Base-by-base conservation (phyloP, 2,797 vertebrate genomes). In the Cygnus olor region DNA sequence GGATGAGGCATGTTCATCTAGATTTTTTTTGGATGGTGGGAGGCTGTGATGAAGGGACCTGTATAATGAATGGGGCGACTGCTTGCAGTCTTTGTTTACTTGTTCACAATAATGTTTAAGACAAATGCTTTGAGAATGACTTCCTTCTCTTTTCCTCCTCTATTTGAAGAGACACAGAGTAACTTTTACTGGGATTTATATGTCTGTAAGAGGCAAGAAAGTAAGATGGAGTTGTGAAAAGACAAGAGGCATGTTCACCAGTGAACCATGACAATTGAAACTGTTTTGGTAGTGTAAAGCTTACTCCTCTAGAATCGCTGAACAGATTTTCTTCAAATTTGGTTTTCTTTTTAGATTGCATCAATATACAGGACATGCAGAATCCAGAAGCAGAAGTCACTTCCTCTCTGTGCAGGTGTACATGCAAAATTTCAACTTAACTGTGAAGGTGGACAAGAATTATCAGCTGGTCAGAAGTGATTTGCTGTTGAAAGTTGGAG, bases 251-350 rank as follows among this genome's bases (percentile, higher is more conserved):
- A 5, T 49, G 11, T 76, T 81, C 65, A 27, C 65, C 76, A 76
- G 20, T 0, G 2, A 90, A 65, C 49, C 20, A 30, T 34, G 30
- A 32, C n/a, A 61, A 18, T 51, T 61, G 21, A 60, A 11, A 20
- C 27, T 88, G 18, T 74, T 92, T 86, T 81, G 20, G 12, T 84
- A 60, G 34, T 27, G 27, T 83, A 28, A 80, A 78, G 16, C 25
- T 87, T 77, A 58, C 65, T 84, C 80, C n/a, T 85, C 78, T 34
- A 69, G 63, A 71, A 83, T 30, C 10, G 12, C 15, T 78, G 18
- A 92, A 85, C n/a, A 74, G n/a, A 34, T 73, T 91, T 87, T 73
- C 42, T 93, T 90, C 30, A 89, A 60, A 68, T 10, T 71, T 88
- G n/a, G 7, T 57, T 91, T 95, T 93, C 19, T 86, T 88, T 89